Percentiles rank a stretch among this genome's conserved stretches.
These are phyloP conservation scores for Apodemus sylvaticus DNA, from an alignment of 2,113 vertebrate species.

Conservation along the genomic window DNA sequence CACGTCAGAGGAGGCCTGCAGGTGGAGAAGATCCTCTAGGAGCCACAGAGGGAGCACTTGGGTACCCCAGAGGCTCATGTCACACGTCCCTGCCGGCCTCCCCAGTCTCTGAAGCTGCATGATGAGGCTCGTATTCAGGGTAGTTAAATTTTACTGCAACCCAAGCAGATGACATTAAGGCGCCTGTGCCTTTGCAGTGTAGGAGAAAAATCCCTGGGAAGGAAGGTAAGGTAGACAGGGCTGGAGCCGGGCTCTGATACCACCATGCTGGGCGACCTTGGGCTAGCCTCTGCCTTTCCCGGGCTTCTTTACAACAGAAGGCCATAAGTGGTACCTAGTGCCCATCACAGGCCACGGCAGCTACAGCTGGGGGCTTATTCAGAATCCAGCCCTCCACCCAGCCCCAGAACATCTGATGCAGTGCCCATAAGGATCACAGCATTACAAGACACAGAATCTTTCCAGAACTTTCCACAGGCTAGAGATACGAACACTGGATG, in stretches of 20 bases:
- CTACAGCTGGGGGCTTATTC: neutral
- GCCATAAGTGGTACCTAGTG: neutral
- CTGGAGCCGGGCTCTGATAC: conserved; percentile 32
- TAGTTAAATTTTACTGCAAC: conserved; percentile 79
- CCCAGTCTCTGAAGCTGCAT: neutral
- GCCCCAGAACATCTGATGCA: neutral
- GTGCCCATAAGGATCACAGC: no score
- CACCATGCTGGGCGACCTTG: neutral
- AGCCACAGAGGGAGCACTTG: neutral
- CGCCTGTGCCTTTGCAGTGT: conserved; percentile 25
- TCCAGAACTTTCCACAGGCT: neutral
- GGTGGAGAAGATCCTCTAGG: neutral
- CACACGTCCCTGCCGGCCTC: neutral
- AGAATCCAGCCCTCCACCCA: neutral
- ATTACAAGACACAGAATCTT: neutral
- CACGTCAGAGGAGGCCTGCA: neutral
- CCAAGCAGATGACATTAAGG: conserved; percentile 63
- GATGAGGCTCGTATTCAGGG: conserved; percentile 65
- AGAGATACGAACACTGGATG: neutral
- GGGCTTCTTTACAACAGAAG: neutral
- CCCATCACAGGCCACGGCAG: neutral
- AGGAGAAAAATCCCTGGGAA: conserved; percentile 6
- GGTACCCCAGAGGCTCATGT: neutral
- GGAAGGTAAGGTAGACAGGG: neutral
- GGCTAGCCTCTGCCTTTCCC: neutral